These are phyloP conservation scores for Trichomalopsis sarcophagae DNA, from an alignment of 1,140 invertebrate genomes.

Conservation along the genomic window DNA sequence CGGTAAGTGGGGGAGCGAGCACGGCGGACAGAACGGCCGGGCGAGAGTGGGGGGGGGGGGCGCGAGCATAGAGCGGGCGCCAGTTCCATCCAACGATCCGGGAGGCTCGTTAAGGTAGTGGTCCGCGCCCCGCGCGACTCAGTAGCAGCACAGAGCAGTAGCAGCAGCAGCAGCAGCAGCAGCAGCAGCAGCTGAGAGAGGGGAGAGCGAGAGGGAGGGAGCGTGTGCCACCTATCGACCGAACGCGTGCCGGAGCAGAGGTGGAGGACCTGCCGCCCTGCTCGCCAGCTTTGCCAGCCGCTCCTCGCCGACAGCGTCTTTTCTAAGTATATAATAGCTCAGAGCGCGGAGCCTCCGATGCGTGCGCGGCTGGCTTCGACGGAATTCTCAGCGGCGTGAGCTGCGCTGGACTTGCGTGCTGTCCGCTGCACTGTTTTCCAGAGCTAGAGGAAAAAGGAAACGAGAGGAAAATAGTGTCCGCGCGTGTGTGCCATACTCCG, in stretches of 20 bases:
- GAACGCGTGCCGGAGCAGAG: slow-evolving; percentile 21
- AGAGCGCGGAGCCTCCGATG: no score
- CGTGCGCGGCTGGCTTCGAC: no score
- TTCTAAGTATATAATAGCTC: background rate
- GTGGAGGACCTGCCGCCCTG: slow-evolving; percentile 38
- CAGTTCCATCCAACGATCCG: slow-evolving; percentile 73
- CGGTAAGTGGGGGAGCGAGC: slow-evolving; percentile 65
- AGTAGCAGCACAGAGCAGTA: slow-evolving; percentile 41
- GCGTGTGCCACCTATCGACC: slow-evolving; percentile 23
- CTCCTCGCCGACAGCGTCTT: background rate
- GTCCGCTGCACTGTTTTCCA: no score
- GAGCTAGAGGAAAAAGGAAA: no score
- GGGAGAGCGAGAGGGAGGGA: slow-evolving; percentile 17
- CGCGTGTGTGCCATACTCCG: background rate
- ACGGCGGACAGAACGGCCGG: slow-evolving; percentile 69
- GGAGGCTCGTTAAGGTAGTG: slow-evolving; percentile 72
- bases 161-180: background rate
- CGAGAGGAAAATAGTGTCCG: background rate
- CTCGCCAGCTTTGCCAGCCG: background rate
- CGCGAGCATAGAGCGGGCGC: slow-evolving; percentile 41
- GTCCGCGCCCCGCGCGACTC: slow-evolving; percentile 71
- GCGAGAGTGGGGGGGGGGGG: background rate
- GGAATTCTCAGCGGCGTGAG: no score
- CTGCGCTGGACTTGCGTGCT: no score
- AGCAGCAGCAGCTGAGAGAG: background rate